A percentile compares a stretch with the other conserved stretches of the same genome.
phyloP scores from a whole-genome alignment of 2,797 vertebrate genomes.

The Lates japonicus region DNA sequence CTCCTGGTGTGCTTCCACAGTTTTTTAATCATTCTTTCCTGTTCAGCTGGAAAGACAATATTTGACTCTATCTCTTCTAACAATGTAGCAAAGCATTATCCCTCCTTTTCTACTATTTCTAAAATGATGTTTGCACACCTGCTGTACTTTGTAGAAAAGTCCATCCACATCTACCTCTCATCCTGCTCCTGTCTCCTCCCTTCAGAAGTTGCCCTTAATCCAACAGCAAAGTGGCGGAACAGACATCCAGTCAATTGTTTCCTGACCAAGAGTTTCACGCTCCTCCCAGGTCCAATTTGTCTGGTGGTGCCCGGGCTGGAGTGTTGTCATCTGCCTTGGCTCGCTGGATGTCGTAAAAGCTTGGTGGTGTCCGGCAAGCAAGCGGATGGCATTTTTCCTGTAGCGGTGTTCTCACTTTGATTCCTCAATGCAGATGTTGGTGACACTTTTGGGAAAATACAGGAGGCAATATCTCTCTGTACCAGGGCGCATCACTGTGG shows the following conservation, averaged over 20 bases:
- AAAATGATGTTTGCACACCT: slow-evolving; percentile 65
- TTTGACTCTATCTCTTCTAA: slow-evolving; percentile 9
- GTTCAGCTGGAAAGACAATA: slow-evolving; percentile 16
- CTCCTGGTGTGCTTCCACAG: not conserved
- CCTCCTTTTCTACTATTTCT: not conserved
- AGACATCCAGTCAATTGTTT: slow-evolving; percentile 67
- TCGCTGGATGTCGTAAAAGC: slow-evolving; percentile 30
- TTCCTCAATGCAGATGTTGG: slow-evolving; percentile 64
- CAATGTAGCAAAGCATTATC: slow-evolving; percentile 16
- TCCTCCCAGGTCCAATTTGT: slow-evolving; percentile 64
- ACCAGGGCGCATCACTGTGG: slow-evolving; percentile 31
- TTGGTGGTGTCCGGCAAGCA: slow-evolving; percentile 21
- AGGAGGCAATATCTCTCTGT: slow-evolving; percentile 41
- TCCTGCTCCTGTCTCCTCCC: slow-evolving; percentile 65
- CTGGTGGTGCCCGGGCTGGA: slow-evolving; percentile 39
- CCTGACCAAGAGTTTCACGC: slow-evolving; percentile 61
- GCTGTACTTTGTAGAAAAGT: slow-evolving; percentile 63
- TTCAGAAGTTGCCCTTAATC: slow-evolving; percentile 54
- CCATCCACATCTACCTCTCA: slow-evolving; percentile 30
- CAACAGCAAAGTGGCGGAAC: slow-evolving; percentile 40
- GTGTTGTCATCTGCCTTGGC: slow-evolving; percentile 32
- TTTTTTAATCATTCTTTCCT: slow-evolving; percentile 6
- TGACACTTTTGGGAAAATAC: slow-evolving; percentile 63
- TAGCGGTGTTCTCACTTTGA: slow-evolving; percentile 57
- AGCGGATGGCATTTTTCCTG: slow-evolving; percentile 34